Percentiles rank a stretch among this genome's conserved stretches.
Evolutionary conservation across 2,797 vertebrate species (phyloP).

Genomic region (Rhinatrema bivittatum): DNA sequence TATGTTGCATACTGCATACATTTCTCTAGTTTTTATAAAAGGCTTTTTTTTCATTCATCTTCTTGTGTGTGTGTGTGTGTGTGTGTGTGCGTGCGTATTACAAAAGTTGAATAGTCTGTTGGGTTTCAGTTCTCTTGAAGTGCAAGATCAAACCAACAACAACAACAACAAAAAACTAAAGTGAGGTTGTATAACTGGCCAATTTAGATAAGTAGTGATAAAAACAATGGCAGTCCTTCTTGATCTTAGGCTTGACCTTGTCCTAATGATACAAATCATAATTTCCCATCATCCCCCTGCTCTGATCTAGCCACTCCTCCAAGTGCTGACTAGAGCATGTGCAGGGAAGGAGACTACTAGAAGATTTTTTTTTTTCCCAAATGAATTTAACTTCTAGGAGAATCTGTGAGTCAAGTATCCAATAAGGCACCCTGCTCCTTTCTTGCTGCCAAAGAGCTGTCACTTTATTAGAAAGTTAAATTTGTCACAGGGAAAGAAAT

Average conservation of each 20-base stretch:
- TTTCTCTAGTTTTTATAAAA: conserved; percentile 1
- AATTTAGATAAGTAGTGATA: conserved; percentile 48
- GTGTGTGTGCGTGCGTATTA: too few relatives aligned
- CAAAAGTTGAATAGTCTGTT: conserved; percentile 50
- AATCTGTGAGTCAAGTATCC: conserved; percentile 38
- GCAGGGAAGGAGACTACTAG: conserved; percentile 12
- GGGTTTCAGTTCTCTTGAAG: conserved; percentile 60
- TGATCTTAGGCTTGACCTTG: conserved; percentile 53
- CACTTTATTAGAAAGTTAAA: conserved; percentile 60
- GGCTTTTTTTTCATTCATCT: conserved; percentile 24
- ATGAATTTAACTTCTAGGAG: conserved; percentile 34
- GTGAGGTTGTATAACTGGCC: conserved; percentile 52
- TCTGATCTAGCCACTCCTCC: conserved; percentile 31
- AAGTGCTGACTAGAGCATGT: conserved; percentile 14
- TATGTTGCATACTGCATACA: background rate
- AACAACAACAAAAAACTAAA: conserved; percentile 57
- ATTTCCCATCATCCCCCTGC: conserved; percentile 47
- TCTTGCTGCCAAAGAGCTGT: conserved; percentile 56
- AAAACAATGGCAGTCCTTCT: conserved; percentile 49
- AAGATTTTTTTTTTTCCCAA: conserved; percentile 34
- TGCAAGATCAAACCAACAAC: conserved; percentile 58
- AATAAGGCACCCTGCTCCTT: conserved; percentile 38
- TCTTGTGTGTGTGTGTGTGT: too few relatives aligned
- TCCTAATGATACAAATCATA: conserved; percentile 47
- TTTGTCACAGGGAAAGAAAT: conserved; percentile 63